Conservation (phyloP, 2,797 vertebrate genomes). For the Sebastes steindachneri region DNA sequence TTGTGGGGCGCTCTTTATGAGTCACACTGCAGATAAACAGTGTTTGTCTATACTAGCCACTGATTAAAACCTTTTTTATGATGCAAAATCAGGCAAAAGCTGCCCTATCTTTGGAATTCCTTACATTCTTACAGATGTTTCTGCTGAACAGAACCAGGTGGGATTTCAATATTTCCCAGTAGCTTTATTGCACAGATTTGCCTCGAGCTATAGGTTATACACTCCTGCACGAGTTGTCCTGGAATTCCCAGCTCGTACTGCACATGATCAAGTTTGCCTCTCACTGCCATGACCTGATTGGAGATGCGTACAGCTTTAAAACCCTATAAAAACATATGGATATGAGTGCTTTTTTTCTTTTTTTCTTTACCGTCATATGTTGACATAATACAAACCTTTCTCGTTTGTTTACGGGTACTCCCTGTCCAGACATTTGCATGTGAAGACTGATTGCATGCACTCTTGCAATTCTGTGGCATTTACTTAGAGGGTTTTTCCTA, state of each 20-base stretch:
- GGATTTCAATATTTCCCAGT: constrained; percentile 57
- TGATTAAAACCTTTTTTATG: constrained; percentile 35
- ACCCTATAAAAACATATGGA: neutral
- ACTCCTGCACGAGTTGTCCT: constrained; percentile 22
- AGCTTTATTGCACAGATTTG: constrained; percentile 52
- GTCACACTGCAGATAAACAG: constrained; percentile 10
- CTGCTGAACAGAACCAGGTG: constrained; percentile 74
- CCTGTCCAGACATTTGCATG: neutral
- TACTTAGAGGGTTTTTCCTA: neutral
- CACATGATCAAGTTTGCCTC: constrained; percentile 23
- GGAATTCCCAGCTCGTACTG: neutral
- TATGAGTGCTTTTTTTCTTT: neutral
- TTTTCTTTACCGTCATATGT: neutral
- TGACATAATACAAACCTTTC: neutral
- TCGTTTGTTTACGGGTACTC: neutral
- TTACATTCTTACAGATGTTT: constrained; percentile 72
- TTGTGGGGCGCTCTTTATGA: neutral
- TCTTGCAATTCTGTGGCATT: constrained; percentile 16
- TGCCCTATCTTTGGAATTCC: constrained; percentile 62
- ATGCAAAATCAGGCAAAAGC: constrained; percentile 23
- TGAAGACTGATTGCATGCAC: constrained; percentile 1
- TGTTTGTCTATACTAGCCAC: neutral
- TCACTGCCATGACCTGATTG: neutral
- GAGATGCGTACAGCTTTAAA: constrained; percentile 8
- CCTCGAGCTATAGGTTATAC: constrained; percentile 51